Evolutionary conservation across 1,140 invertebrate genomes (phyloP).

Genomic region (Cherax destructor): DNA sequence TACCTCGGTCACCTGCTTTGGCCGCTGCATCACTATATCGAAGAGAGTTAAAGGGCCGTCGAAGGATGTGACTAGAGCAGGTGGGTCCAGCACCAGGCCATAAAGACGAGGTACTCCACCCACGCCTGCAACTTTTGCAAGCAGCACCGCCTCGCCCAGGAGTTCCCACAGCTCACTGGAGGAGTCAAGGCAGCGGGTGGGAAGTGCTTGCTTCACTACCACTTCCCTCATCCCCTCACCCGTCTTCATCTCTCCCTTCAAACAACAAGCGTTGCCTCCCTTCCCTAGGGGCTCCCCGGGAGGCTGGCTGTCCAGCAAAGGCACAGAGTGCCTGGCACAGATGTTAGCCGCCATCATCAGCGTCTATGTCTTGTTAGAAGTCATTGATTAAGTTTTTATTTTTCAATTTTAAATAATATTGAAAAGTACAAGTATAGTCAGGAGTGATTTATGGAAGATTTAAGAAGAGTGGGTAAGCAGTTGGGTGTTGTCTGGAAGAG

Average conservation of each 20-base stretch:
- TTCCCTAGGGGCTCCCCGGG: slow-evolving; percentile 2
- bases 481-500: not conserved
- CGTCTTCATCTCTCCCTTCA: not conserved
- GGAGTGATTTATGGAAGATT: not conserved
- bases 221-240: slow-evolving; percentile 7
- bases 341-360: not conserved
- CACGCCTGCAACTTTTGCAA: not conserved
- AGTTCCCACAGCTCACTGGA: not conserved
- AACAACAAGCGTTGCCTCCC: not conserved
- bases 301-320: not conserved
- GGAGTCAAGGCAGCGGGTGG: not conserved
- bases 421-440: no score
- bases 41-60: not conserved
- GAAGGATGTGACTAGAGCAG: slow-evolving; percentile 12
- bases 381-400: not conserved
- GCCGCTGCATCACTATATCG: not conserved
- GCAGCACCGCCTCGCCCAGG: not conserved
- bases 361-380: not conserved
- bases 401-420: not conserved
- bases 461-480: not conserved
- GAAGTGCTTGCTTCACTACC: slow-evolving; percentile 18
- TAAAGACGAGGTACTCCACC: not conserved
- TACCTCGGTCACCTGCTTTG: not conserved
- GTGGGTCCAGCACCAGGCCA: not conserved
- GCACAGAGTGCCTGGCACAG: not conserved